These are phyloP conservation scores for Dasypogon diadema DNA, from an alignment of 2,888 invertebrate species.

Conservation along the genomic window DNA sequence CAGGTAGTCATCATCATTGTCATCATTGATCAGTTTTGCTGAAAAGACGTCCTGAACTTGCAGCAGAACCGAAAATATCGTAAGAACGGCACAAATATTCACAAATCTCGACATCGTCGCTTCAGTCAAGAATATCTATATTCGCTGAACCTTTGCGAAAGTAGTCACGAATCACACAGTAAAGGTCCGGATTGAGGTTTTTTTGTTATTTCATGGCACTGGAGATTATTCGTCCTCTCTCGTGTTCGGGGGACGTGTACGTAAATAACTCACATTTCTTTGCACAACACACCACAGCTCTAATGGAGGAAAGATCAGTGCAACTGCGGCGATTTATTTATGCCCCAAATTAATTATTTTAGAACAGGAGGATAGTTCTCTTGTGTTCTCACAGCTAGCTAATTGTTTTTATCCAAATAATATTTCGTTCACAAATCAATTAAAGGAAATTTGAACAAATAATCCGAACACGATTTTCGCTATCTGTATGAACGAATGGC, in stretches of 20 bases:
- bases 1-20: slow-evolving; percentile 27
- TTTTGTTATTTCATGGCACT: not conserved
- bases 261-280: not conserved
- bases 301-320: too few species aligned
- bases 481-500: slow-evolving; percentile 5
- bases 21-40: slow-evolving; percentile 22
- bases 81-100: slow-evolving; percentile 36
- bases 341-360: too few species aligned
- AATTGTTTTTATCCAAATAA: too few species aligned
- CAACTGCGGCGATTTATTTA: too few species aligned
- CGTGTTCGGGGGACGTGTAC: too few species aligned
- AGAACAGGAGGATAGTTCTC: too few species aligned
- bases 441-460: too few species aligned
- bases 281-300: too few species aligned
- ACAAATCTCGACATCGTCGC: slow-evolving; percentile 12
- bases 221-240: not conserved
- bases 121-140: too few species aligned
- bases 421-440: too few species aligned
- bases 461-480: too few species aligned
- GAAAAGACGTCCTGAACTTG: slow-evolving; percentile 1
- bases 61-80: not conserved
- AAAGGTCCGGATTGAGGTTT: not conserved
- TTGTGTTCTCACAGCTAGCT: too few species aligned
- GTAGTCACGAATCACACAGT: not conserved
- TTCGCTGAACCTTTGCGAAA: not conserved